Evolutionary conservation across 1,140 invertebrate genomes (phyloP), one percentile per base, ranked within the genome.

Genomic region (Drosophila persimilis): DNA sequence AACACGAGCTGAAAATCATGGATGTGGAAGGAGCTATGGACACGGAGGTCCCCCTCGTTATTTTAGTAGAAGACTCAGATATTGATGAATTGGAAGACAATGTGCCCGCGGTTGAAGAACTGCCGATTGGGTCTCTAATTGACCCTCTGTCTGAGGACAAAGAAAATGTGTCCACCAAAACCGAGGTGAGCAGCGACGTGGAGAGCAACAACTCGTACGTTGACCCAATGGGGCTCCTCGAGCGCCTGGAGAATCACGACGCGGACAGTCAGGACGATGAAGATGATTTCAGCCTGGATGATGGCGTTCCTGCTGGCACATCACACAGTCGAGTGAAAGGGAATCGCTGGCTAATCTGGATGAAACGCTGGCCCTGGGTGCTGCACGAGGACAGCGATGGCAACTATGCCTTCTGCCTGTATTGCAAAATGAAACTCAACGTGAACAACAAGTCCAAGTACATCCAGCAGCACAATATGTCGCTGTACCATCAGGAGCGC

Each of bases 401-500:
- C 26, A 58, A 51, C 20, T 75, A 51, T 4, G 81, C 70, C 7
- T 85, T 72, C 11, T 85, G 81, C 7, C 61, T 88, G 3, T 85
- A 85, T 20, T 85, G 81, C 58, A 86, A 88, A 29, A 61, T 81
- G n/a, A 53, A 35, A 35, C 74, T 85, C 6, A 85, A 86, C 39
- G 55, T 75, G 0, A 78, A 81, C 24, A 53, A 26, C 1, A 60
- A 45, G 5, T 5, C 59, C 2, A 75, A 60, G 31, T 51, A 64
- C 29, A 52, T 90, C 6, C 73, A 73, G 6, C 78, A 90, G 41
- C 86, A 90, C 45, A 74, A 79, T 26, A 31, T 89, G 39, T 90
- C 78, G 20, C 51, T 86, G 0, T 86, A 90, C 20, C 86, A 90
- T 11, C 78, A 80, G 56, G 86, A 90, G 60, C 78, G 86, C 1